Base-by-base conservation (phyloP, 2,888 invertebrate species). In the Caenorhabditis plicata region DNA sequence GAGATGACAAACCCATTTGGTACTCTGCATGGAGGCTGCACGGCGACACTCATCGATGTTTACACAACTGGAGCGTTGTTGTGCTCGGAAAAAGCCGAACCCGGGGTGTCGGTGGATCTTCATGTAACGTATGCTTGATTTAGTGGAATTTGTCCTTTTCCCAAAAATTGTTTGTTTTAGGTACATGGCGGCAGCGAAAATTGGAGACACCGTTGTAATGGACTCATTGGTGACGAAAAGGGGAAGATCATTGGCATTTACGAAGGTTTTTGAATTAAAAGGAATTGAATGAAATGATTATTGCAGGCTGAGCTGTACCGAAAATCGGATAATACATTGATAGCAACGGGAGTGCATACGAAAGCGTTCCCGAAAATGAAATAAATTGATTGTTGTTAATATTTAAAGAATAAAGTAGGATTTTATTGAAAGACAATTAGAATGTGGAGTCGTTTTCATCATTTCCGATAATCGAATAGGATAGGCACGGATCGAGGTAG, bases 321-420 rank as follows among this genome's bases (percentile, higher is more conserved):
- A 60, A 91, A 91, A 82, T 84, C 85, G 7, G 88, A 87, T 57
- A 88, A 89, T 47, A 84, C 85, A 39, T 72, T 92, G 1, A 81
- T 94, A 43, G 92, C 90, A 4, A 88, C 87, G 62, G 93, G 91
- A 32, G 86, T 87, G 52, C 93, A 94, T 80, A 91, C 90, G 0
- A 92, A 92, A 81, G 78, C 78, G 9, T 74, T 76, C 45, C 65
- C 71, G 19, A 11, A 23, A 49, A 32, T n/a, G 9, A 29, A 43
- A 29, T 43, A 25, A 43, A 9, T 20, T 13, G 11, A 20, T 9
- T 13, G 20, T 9, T 19, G 9, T 40, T 9, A n/a, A 9, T 17
- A 20, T 20, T 17, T 35, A 8, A 17, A 11, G 35, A 7, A n/a
- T n/a, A n/a, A n/a, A n/a, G n/a, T n/a, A n/a, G n/a, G n/a, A n/a